Evolutionary conservation across 2,797 vertebrate species (phyloP), one percentile per base, ranked within the genome.

Genomic region (Sparidentex hasta): DNA sequence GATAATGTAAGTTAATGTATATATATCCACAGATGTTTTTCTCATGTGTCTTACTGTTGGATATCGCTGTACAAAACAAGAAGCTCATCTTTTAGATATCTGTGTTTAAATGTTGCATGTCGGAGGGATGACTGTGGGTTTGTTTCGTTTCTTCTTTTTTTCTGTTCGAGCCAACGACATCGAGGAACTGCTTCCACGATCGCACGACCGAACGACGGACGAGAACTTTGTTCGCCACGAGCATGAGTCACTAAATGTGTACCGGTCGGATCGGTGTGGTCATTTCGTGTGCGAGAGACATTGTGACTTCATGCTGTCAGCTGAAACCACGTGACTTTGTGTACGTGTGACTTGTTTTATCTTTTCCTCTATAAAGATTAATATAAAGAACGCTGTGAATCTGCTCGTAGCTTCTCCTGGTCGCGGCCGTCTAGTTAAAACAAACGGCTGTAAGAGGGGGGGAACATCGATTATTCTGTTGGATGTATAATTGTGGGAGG

Each of bases 1-100:
- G 81, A 91, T 87, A 82, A 89, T 95, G 94, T 95, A 95, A 94
- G 85, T 95, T 94, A 93, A 87, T 95, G 94, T 95, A 95, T 66
- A 95, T 68, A 94, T 87, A 90, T 75, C 76, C 65, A 62, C 85
- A 66, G 78, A 87, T 90, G 88, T 92, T 91, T 38, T 92, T 94
- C 91, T 92, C 91, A 90, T 90, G 84, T 82, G 87, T 94, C 88
- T 90, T 80, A 85, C 71, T 83, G 81, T 92, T 89, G 80, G 76
- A 88, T 84, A 86, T 90, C 23, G 79, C 88, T 91, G 90, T 92
- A 38, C 38, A 91, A 87, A 88, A 84, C 57, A 51, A 71, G 46
- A 82, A 78, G 84, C 75, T 87, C 71, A 78, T 83, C 85, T 91
- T 93, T 84, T 83, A 86, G 90, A 87, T 88, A 87, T 90, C 71